Conservation (phyloP, 2,797 vertebrate species). For the Hylomyscus alleni region DNA sequence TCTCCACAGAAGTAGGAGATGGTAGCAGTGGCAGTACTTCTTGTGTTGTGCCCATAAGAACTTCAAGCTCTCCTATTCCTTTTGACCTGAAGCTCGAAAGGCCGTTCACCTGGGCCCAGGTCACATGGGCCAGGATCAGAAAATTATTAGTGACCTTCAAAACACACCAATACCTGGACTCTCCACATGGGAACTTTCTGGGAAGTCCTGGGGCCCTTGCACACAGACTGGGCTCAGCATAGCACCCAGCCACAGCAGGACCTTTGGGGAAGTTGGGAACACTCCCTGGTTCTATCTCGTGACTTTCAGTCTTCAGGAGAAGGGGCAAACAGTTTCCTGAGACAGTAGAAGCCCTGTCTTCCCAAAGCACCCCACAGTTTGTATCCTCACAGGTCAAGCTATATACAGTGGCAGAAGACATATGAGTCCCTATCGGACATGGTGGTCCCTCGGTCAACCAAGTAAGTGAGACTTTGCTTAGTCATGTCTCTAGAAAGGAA, state of each 20-base stretch:
- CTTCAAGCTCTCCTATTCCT: neutral
- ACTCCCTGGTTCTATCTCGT: neutral
- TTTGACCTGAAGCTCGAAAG: neutral
- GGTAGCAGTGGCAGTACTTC: fast-evolving
- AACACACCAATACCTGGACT: neutral
- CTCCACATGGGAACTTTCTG: neutral
- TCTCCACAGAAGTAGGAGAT: neutral
- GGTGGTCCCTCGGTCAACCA: conserved; percentile 98
- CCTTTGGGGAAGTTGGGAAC: neutral
- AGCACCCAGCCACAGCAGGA: neutral
- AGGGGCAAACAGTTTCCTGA: neutral
- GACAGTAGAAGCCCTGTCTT: neutral
- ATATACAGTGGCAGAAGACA: conserved; percentile 93
- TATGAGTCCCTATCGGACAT: conserved; percentile 96
- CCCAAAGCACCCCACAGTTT: neutral
- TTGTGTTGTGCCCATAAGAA: neutral
- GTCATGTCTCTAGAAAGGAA: neutral
- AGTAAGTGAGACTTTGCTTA: conserved; percentile 89
- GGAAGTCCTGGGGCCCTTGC: neutral
- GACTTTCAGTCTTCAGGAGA: neutral
- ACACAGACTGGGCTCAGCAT: neutral
- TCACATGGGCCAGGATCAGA: neutral
- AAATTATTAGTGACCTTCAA: neutral
- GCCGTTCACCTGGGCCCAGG: neutral
- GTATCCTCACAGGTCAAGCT: conserved; percentile 89